These are phyloP conservation scores for Tympanoctomys barrerae DNA, from an alignment of 2,797 vertebrate genomes.

Conservation along the genomic window DNA sequence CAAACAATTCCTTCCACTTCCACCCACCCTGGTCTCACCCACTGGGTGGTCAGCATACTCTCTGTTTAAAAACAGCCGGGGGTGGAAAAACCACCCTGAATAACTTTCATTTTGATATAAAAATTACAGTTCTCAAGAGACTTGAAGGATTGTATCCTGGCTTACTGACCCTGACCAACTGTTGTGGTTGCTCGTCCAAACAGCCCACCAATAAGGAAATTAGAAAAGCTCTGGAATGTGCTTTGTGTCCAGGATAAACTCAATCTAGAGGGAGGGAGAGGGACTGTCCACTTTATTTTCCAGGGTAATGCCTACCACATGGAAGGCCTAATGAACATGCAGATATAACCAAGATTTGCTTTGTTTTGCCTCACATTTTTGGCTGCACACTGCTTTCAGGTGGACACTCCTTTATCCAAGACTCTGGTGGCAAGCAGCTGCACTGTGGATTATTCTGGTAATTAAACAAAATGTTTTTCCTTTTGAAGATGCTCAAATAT, in stretches of 20 bases:
- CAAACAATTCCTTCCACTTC: conserved; percentile 79
- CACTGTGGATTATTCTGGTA: not conserved
- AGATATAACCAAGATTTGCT: not conserved
- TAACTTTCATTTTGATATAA: conserved; percentile 76
- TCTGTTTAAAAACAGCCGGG: conserved; percentile 79
- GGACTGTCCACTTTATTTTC: conserved; percentile 24
- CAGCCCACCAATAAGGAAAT: conserved; percentile 73
- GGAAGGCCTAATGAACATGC: not conserved
- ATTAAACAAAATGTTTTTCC: not conserved
- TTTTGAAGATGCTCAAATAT: conserved; percentile 32
- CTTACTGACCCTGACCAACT: conserved; percentile 78
- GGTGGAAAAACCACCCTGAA: conserved; percentile 64
- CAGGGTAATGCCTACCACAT: conserved; percentile 57
- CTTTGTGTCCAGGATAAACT: conserved; percentile 67
- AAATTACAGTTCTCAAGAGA: conserved; percentile 74
- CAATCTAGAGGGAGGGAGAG: conserved; percentile 30
- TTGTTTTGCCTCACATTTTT: conserved; percentile 1
- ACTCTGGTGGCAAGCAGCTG: not conserved
- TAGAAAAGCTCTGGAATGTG: conserved; percentile 67
- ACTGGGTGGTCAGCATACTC: conserved; percentile 77
- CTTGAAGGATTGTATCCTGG: conserved; percentile 77
- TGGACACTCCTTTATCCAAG: not conserved
- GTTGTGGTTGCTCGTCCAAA: conserved; percentile 66
- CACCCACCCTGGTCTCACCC: conserved; percentile 59
- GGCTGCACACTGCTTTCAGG: conserved; percentile 3